These are phyloP conservation scores for Darevskia nairensis DNA, from an alignment of 2,797 vertebrate genomes.

Conservation along the genomic window DNA sequence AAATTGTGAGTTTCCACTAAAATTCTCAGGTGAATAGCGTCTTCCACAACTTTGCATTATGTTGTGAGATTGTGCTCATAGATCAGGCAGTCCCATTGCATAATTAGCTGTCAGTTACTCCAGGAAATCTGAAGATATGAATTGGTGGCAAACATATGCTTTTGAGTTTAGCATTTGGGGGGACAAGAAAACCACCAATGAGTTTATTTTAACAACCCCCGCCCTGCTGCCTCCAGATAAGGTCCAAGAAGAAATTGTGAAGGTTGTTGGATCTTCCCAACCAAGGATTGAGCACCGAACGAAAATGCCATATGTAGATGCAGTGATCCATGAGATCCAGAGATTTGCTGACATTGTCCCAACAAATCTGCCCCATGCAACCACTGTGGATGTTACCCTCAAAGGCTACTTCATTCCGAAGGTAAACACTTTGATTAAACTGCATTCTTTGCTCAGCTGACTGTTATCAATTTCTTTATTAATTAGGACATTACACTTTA, in stretches of 20 bases:
- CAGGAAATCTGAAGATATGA: neutral
- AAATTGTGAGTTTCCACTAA: too few relatives aligned
- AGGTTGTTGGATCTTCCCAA: neutral
- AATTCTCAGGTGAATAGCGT: too few relatives aligned
- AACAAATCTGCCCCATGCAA: constrained; percentile 51
- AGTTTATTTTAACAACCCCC: neutral
- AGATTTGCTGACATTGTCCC: constrained; percentile 66
- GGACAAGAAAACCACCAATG: neutral
- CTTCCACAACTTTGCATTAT: too few relatives aligned
- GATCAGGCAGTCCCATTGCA: too few relatives aligned
- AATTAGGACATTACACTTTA: too few relatives aligned
- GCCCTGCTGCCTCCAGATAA: constrained; percentile 33
- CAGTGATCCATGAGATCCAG: constrained; percentile 68
- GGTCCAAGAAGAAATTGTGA: constrained; percentile 54
- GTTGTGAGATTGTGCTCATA: too few relatives aligned
- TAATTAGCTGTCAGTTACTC: neutral
- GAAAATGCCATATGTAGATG: constrained; percentile 66
- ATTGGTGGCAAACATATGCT: neutral
- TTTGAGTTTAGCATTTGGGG: neutral
- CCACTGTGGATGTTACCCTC: constrained; percentile 54
- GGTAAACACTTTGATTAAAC: constrained; percentile 23
- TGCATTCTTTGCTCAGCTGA: neutral
- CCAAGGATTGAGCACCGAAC: constrained; percentile 51
- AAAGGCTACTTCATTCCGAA: constrained; percentile 68
- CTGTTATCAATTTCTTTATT: neutral